These are phyloP conservation scores for Phalangium opilio DNA, from an alignment of 2,888 invertebrate species.

Conservation along the genomic window DNA sequence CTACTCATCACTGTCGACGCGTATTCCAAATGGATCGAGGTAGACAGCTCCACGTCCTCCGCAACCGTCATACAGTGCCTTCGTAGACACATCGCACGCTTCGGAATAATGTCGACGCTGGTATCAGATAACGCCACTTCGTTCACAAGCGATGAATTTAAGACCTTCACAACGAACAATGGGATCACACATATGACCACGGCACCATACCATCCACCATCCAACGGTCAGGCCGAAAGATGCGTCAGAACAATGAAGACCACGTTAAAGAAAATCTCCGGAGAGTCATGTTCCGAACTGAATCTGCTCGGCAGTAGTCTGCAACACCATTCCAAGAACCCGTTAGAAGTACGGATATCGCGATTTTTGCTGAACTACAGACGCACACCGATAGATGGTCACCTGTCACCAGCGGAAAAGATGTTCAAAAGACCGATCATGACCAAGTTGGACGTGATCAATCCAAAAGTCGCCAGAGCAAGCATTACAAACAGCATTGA, in stretches of 20 bases:
- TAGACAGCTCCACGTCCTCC: slow-evolving; percentile 16
- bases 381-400: no score
- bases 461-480: no score
- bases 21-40: slow-evolving; percentile 33
- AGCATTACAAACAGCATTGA: no score
- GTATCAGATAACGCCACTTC: slow-evolving; percentile 27
- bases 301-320: no score
- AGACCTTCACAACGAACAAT: slow-evolving; percentile 7
- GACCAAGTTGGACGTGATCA: no score
- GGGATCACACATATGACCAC: background rate
- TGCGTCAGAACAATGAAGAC: background rate
- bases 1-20: slow-evolving; percentile 30
- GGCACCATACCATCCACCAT: slow-evolving; percentile 23
- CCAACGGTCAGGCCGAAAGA: slow-evolving; percentile 22
- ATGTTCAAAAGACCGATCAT: no score
- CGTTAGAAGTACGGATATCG: no score
- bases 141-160: slow-evolving; percentile 23
- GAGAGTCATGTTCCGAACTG: no score
- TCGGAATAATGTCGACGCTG: slow-evolving; percentile 22
- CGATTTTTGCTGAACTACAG: no score
- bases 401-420: no score
- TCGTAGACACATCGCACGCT: slow-evolving; percentile 18
- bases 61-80: slow-evolving; percentile 18
- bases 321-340: no score
- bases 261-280: no score